phyloP scores from a whole-genome alignment of 2,797 vertebrate genomes.

The Lycodopsis pacificus region DNA sequence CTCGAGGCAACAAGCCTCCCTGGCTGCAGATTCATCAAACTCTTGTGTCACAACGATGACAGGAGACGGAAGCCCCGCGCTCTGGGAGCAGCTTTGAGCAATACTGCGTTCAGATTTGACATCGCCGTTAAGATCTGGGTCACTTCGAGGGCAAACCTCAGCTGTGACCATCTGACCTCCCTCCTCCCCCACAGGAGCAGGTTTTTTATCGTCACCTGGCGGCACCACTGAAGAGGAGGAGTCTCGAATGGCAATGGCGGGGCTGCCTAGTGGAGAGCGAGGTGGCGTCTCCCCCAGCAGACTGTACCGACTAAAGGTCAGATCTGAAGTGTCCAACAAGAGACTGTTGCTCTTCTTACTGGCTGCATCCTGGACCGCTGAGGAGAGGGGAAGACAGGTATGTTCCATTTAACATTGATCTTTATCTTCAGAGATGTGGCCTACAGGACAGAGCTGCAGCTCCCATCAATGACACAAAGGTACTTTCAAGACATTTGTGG shows the following conservation, averaged over 20 bases:
- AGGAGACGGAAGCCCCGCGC: constrained; percentile 17
- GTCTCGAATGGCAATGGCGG: constrained; percentile 52
- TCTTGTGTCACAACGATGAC: constrained; percentile 49
- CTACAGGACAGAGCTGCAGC: neutral
- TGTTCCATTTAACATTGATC: neutral
- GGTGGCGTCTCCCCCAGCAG: constrained; percentile 84
- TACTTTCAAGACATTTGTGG: neutral
- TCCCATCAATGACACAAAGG: neutral
- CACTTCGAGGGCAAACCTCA: constrained; percentile 9
- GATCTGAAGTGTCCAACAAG: constrained; percentile 87
- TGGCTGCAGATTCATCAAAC: neutral
- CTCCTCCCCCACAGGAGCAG: constrained; percentile 30
- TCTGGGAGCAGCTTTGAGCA: constrained; percentile 1
- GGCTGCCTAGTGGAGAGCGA: constrained; percentile 84
- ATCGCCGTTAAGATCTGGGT: neutral
- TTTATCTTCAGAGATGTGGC: neutral
- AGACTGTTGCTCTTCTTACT: constrained; percentile 89
- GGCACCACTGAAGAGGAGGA: neutral
- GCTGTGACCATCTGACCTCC: constrained; percentile 16
- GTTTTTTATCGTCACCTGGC: constrained; percentile 2
- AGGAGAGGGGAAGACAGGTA: neutral
- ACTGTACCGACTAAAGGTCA: constrained; percentile 90
- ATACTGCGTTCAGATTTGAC: constrained; percentile 4
- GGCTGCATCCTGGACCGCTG: constrained; percentile 91
- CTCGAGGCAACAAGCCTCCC: neutral